Evolutionary conservation across 2,888 invertebrate species (phyloP), one percentile per base, ranked within the genome.

Genomic region (Onthophagus sagittarius): DNA sequence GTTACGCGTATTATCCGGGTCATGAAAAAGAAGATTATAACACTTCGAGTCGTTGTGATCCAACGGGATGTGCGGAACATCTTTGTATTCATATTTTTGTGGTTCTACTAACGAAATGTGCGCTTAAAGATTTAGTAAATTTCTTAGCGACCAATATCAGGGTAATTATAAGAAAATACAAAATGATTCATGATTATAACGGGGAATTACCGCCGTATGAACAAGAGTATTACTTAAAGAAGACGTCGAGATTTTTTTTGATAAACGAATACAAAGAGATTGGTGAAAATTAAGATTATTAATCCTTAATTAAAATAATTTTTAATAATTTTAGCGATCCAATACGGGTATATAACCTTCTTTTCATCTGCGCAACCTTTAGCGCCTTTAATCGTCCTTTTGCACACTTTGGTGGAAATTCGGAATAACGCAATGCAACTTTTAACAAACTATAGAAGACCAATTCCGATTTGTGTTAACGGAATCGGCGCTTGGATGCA

Each of bases 341-440:
- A 98, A 84, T 98, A 96, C 83, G 98, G 98, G 0, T 97, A 97
- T 83, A 94, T 97, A 1, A 97, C 97, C 0, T 86, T 98, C 0
- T 98, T 98, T 86, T 97, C 97, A 72, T 95, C 96, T 0, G 97
- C 97, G 0, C 97, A 97, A 82, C 97, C 97, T 0, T 85, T 98
- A 72, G 97, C 97, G 0, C 97, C 98, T 0, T 85, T 98, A 0
- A 97, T 96, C 82, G 97, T 97, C 0, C 85, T 98, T 0, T 86
- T 97, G 2, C 97, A 97, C 85, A 98, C 97, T 82, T 91, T 97
- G 15, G 93, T 95, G 0, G 97, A 97, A 84, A 95, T 97, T 71
- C 88, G 94, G 0, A 85, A 96, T 76, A 97, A 97, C 81, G 97
- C 97, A 0, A 33, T 63, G 0, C 67, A 74, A 23, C 71, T 80